These are phyloP conservation scores for Orthonevra nobilis DNA, from an alignment of 2,888 invertebrate genomes.

Conservation along the genomic window DNA sequence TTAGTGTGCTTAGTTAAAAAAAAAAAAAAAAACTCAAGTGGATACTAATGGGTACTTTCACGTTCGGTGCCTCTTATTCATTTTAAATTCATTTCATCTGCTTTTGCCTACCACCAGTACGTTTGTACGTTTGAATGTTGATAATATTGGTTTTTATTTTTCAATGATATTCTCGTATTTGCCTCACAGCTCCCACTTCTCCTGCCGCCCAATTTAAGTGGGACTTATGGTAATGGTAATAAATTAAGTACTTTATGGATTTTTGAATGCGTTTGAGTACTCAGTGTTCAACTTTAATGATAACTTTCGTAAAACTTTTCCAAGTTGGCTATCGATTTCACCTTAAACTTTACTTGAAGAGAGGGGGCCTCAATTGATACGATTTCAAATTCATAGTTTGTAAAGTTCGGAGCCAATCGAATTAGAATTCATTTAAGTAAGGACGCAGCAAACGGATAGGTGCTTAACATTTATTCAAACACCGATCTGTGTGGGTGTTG, in stretches of 20 bases:
- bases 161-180: too few species aligned
- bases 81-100: constrained; percentile 30
- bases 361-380: too few species aligned
- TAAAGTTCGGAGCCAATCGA: too few species aligned
- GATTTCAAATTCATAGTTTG: too few species aligned
- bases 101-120: too few species aligned
- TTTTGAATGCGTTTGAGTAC: neutral
- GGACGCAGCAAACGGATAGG: too few species aligned
- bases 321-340: constrained; percentile 12
- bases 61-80: constrained; percentile 19
- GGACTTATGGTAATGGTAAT: constrained; percentile 12
- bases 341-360: constrained; percentile 10
- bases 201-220: neutral
- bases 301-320: constrained; percentile 1
- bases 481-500: too few species aligned
- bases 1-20: neutral
- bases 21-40: too few species aligned
- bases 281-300: constrained; percentile 10
- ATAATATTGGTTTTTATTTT: constrained; percentile 41
- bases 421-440: too few species aligned
- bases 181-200: too few species aligned
- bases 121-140: constrained; percentile 8
- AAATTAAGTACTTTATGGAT: constrained; percentile 13
- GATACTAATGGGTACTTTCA: constrained; percentile 53
- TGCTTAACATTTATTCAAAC: too few species aligned